phyloP scores from a whole-genome alignment of 1,140 invertebrate genomes.

The Nylanderia fulva region DNA sequence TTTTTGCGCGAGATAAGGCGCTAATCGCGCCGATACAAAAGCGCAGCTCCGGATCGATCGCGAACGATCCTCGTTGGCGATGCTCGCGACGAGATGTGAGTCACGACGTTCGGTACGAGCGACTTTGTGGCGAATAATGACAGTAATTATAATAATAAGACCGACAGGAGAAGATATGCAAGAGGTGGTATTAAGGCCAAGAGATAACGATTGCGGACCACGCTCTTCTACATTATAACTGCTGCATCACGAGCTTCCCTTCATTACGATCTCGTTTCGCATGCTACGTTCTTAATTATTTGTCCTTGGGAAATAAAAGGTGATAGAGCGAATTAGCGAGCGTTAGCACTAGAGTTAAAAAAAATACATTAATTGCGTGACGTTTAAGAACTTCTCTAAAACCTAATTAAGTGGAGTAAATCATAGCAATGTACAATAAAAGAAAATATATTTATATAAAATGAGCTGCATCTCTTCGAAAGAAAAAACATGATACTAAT shows the following conservation, averaged over 20 bases:
- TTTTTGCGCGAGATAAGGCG: background rate
- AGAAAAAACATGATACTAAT: background rate
- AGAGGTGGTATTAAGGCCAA: conserved; percentile 55
- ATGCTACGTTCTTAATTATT: conserved; percentile 62
- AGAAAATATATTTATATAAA: background rate
- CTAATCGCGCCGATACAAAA: conserved; percentile 43
- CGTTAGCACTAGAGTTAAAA: background rate
- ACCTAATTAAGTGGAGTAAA: background rate
- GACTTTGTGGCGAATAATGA: conserved; percentile 61
- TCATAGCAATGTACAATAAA: too few species aligned
- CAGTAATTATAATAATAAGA: conserved; percentile 61
- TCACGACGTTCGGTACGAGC: conserved; percentile 53
- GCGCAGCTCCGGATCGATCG: conserved; percentile 21
- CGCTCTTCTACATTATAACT: conserved; percentile 36
- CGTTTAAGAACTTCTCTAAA: background rate
- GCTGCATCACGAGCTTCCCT: conserved; percentile 56
- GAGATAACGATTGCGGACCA: conserved; percentile 58
- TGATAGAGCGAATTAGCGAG: conserved; percentile 46
- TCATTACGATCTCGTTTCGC: conserved; percentile 60
- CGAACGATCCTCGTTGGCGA: conserved; percentile 3
- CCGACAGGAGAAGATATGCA: conserved; percentile 56
- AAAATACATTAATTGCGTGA: background rate
- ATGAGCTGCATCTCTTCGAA: background rate
- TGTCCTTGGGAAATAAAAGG: conserved; percentile 53
- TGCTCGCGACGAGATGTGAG: conserved; percentile 39